These are phyloP conservation scores for Ormia ochracea DNA, from an alignment of 2,888 invertebrate genomes.

Conservation along the genomic window DNA sequence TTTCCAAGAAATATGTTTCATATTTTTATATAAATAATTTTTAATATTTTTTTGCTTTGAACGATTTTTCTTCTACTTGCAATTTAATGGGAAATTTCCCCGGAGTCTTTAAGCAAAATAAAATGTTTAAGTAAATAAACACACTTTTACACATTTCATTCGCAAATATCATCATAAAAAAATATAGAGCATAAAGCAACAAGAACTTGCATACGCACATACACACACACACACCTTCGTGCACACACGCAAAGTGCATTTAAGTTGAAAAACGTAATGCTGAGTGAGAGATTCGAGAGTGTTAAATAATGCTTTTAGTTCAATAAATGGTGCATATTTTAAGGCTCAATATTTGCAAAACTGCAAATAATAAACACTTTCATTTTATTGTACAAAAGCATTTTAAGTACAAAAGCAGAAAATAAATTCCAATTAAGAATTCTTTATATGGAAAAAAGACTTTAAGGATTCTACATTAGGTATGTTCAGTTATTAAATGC, in stretches of 20 bases:
- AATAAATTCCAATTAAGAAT: constrained; percentile 13
- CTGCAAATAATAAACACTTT: not conserved
- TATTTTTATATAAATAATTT: constrained; percentile 9
- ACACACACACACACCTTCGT: not conserved
- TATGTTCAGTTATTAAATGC: too few species aligned
- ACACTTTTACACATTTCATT: not conserved
- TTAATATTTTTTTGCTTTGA: not conserved
- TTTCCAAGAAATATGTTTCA: too few species aligned
- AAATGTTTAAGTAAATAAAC: not conserved
- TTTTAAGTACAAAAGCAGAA: not conserved
- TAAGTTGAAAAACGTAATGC: not conserved
- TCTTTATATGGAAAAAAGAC: not conserved
- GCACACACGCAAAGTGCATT: not conserved
- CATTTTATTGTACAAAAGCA: not conserved
- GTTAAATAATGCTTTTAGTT: not conserved
- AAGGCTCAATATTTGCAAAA: constrained; percentile 2
- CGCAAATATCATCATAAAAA: not conserved
- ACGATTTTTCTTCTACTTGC: not conserved
- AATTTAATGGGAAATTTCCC: constrained; percentile 44
- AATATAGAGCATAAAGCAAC: not conserved
- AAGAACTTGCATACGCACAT: not conserved
- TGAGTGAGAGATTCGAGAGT: not conserved
- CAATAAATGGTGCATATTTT: constrained; percentile 19
- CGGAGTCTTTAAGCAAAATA: constrained; percentile 19
- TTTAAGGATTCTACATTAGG: too few species aligned